Base-by-base conservation (phyloP, 2,888 invertebrate species). In the Drosophila ochracea region DNA sequence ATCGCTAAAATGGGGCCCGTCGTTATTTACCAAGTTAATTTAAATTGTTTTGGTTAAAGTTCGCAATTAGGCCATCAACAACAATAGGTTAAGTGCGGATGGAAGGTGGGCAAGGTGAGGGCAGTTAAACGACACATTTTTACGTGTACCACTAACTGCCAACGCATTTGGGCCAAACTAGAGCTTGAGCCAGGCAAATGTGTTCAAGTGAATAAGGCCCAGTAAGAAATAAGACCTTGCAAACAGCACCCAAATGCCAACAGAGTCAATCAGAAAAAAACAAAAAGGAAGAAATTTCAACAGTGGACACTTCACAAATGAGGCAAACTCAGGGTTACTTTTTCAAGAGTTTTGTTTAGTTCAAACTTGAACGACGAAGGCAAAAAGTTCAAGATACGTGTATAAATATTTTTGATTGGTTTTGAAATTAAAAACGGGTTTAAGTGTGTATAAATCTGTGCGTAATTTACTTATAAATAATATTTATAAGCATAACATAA, bases 201-300 rank as follows among this genome's bases (percentile, higher is more conserved):
- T 16, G 35, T 30, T 11, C 43, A 31, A 47, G 21, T 35, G n/a
- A 59, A 25, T 28, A 5, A 31, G n/a, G 25, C 59, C 10, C 37
- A 64, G 37, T 21, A 21, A 60, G 61, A 35, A n/a, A 70, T 30
- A 65, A 80, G 71, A 78, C 78, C 80, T 78, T 76, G 71, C 65
- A 75, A 70, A 43, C 28, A 76, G 69, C 50, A 58, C 54, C 58
- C n/a, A 54, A 68, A 73, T 50, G 58, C 55, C 47, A 49, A 59
- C 10, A 58, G 49, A 65, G 39, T 49, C 54, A 16, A 69, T 65
- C 68, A 61, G 3, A 6, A 33, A 53, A 53, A 33, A 47, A 25
- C 13, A 53, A 53, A 30, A n/a, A 3, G 35, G 49, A 33, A 66
- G 37, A 66, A 47, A 49, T 57, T 65, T 11, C 31, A 30, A 54